Conservation (phyloP, 2,888 invertebrate species). For the Acronicta psi region DNA sequence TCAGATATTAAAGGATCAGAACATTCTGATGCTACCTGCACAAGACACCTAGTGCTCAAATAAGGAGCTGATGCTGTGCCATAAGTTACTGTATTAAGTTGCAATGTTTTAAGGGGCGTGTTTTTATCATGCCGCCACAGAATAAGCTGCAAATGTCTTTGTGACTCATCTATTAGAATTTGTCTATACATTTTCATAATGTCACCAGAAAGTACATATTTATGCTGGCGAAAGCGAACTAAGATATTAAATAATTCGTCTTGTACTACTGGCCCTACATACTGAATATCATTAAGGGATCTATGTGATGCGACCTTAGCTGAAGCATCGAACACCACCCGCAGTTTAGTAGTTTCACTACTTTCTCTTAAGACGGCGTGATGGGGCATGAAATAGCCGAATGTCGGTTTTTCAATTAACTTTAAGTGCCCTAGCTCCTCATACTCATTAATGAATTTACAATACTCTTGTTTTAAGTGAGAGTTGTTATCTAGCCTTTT, state of each 20-base stretch:
- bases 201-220: no score
- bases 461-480: conserved; percentile 4
- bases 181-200: no score
- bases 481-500: conserved; percentile 5
- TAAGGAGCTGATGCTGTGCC: conserved; percentile 9
- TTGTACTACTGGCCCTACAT: conserved; percentile 34
- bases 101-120: conserved; percentile 15
- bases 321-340: no score
- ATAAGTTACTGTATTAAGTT: no score
- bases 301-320: conserved; percentile 23
- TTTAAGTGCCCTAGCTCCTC: conserved; percentile 9
- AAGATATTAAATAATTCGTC: conserved; percentile 39
- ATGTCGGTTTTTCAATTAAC: conserved; percentile 1
- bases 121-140: conserved; percentile 39
- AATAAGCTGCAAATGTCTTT: conserved; percentile 42
- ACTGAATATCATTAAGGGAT: conserved; percentile 44
- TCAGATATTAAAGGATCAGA: conserved; percentile 23
- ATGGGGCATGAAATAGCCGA: conserved; percentile 45
- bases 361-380: conserved; percentile 36
- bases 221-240: no score
- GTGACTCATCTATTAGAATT: conserved; percentile 13
- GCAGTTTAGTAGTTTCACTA: no score
- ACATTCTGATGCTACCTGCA: conserved; percentile 38
- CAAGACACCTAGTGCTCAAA: conserved; percentile 37
- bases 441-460: conserved; percentile 17